phyloP scores from a whole-genome alignment of 1,140 invertebrate species.

The Maniola jurtina region DNA sequence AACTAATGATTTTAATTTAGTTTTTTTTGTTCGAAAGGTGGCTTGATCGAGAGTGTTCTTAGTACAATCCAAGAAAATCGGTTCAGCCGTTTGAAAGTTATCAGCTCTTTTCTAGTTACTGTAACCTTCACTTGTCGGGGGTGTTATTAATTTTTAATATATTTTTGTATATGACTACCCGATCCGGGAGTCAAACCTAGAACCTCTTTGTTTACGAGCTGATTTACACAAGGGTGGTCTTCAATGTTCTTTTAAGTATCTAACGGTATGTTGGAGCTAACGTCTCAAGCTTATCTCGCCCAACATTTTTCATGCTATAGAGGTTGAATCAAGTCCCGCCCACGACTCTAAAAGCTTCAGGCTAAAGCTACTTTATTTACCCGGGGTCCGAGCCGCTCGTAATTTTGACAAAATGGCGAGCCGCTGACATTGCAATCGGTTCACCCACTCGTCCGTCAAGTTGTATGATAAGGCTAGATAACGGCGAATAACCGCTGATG shows the following conservation, averaged over 20 bases:
- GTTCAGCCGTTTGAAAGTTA: too few relatives aligned
- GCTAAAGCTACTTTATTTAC: conserved; percentile 41
- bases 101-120: too few relatives aligned
- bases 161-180: too few relatives aligned
- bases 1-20: too few relatives aligned
- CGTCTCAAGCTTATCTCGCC: neutral
- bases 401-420: conserved; percentile 47
- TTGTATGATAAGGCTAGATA: conserved; percentile 41
- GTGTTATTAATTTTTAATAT: too few relatives aligned
- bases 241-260: neutral
- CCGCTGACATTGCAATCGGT: conserved; percentile 41
- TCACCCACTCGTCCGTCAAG: conserved; percentile 36
- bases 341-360: conserved; percentile 24
- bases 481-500: conserved; percentile 37
- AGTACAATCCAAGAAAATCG: too few relatives aligned
- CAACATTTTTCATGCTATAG: neutral
- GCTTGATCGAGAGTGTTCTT: too few relatives aligned
- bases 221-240: neutral
- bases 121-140: too few relatives aligned
- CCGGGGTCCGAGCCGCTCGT: conserved; percentile 28
- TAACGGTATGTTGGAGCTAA: neutral
- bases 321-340: conserved; percentile 16
- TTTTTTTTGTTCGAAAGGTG: too few relatives aligned
- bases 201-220: too few relatives aligned
- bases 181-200: too few relatives aligned